Evolutionary conservation across 2,888 invertebrate species (phyloP), one percentile per base, ranked within the genome.

Genomic region (Polia nebulosa): DNA sequence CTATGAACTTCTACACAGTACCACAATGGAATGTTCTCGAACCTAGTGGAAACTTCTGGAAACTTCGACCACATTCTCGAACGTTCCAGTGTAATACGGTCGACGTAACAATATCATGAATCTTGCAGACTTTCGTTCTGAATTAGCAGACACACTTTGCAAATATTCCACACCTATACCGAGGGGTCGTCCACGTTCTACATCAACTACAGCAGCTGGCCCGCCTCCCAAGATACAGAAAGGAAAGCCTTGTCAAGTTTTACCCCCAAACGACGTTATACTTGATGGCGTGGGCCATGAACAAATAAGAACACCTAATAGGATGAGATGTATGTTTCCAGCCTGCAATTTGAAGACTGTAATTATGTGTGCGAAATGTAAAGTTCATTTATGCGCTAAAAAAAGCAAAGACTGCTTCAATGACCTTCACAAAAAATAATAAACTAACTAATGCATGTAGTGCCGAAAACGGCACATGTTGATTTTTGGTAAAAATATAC

Each of bases 201-300:
- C 39, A 49, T 56, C 56, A 45, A 39, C 53, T 49, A 0, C 60
- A 34, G 61, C 8, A 60, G 47, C 67, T 44, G 52, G 59, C 58
- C 52, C 53, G 27, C 53, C 66, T 66, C 52, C 59, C 45, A 66
- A 60, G 53, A 60, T 53, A 60, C 39, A 53, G 45, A 53, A 60
- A 60, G 53, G 29, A 67, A 60, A 60, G 15, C 62, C 57, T 0
- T 61, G 61, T 57, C 65, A 65, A 72, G 60, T 64, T 65, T 68
- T 71, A 60, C 61, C 71, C 22, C 56, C 70, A 55, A 63, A 15
- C 17, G 64, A 72, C 45, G 55, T 76, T 7, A 67, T 56, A 64
- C 61, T 68, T n/a, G 72, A 76, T 68, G 61, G 71, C 29, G 56
- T 76, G 22, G 62, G 59, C 25, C 72, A 72, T 72, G 68, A 72